Evolutionary conservation across 1,140 invertebrate genomes (phyloP).

Genomic region (Drosophila baimaii): DNA sequence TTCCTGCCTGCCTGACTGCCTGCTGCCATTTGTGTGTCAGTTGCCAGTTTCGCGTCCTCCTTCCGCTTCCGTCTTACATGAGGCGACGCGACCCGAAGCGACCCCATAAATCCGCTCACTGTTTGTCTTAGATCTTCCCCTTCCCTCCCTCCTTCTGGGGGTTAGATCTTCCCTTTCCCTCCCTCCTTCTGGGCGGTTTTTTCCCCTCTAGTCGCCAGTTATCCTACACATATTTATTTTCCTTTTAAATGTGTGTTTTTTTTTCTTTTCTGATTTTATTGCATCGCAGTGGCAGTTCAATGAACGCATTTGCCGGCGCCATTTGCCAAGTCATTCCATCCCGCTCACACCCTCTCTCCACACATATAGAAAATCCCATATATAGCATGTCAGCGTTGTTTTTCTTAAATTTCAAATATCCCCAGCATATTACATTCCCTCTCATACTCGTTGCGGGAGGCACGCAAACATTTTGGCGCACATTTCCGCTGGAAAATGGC

Average conservation of each 20-base stretch:
- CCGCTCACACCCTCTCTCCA: neutral
- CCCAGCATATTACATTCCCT: slow-evolving; percentile 64
- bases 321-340: slow-evolving; percentile 56
- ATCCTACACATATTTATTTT: slow-evolving; percentile 69
- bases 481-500: slow-evolving; percentile 77
- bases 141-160: slow-evolving; percentile 1
- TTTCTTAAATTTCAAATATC: slow-evolving; percentile 76
- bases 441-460: slow-evolving; percentile 35
- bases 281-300: slow-evolving; percentile 73
- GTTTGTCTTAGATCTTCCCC: slow-evolving; percentile 69
- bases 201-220: slow-evolving; percentile 50
- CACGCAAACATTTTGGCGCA: slow-evolving; percentile 79
- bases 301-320: slow-evolving; percentile 80
- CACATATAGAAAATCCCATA: neutral
- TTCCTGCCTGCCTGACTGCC: slow-evolving; percentile 4
- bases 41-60: slow-evolving; percentile 74
- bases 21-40: slow-evolving; percentile 57
- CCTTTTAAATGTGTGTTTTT: slow-evolving; percentile 48
- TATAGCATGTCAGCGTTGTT: slow-evolving; percentile 20
- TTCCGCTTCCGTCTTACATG: slow-evolving; percentile 68
- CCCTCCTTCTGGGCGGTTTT: slow-evolving; percentile 1
- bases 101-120: slow-evolving; percentile 68
- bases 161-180: too few relatives aligned
- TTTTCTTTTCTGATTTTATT: slow-evolving; percentile 70
- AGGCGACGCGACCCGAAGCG: slow-evolving; percentile 30